These are phyloP conservation scores for Coregonus clupeaformis DNA, from an alignment of 2,113 vertebrate genomes.

Conservation along the genomic window DNA sequence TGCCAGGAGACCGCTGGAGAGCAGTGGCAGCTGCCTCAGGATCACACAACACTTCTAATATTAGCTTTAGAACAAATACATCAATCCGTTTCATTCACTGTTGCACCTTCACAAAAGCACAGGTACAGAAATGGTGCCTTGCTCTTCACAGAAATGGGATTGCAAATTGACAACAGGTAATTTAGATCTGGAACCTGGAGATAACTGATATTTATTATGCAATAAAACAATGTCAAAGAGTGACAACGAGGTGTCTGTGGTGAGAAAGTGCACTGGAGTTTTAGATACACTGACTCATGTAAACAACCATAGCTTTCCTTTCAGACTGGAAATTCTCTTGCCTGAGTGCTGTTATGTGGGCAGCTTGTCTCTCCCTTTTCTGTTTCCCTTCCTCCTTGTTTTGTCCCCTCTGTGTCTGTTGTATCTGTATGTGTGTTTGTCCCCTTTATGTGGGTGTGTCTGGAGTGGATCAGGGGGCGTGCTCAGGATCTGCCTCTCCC, in stretches of 20 bases:
- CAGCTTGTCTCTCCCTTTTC: too few species aligned
- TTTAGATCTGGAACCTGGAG: not conserved
- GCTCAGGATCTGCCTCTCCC: too few species aligned
- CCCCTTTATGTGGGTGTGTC: too few species aligned
- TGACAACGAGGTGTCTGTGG: not conserved
- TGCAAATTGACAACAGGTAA: not conserved
- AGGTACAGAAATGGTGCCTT: not conserved
- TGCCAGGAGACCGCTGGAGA: slow-evolving; percentile 30
- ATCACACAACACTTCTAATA: slow-evolving; percentile 41
- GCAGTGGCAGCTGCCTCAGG: slow-evolving; percentile 41
- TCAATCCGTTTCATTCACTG: not conserved
- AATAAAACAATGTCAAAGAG: not conserved
- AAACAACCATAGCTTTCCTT: not conserved
- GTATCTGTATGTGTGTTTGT: too few species aligned
- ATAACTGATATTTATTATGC: not conserved
- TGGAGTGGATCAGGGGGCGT: too few species aligned
- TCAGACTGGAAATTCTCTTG: too few species aligned
- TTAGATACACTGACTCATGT: not conserved
- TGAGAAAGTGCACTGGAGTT: not conserved
- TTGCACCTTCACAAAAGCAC: slow-evolving; percentile 18
- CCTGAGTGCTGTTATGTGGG: too few species aligned
- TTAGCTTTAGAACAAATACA: slow-evolving; percentile 41
- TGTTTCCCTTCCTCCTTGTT: too few species aligned
- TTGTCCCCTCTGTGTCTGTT: too few species aligned
- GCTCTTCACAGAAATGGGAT: not conserved